phyloP scores from a whole-genome alignment of 2,797 vertebrate genomes.

The Oryzias dopingdopingensis region DNA sequence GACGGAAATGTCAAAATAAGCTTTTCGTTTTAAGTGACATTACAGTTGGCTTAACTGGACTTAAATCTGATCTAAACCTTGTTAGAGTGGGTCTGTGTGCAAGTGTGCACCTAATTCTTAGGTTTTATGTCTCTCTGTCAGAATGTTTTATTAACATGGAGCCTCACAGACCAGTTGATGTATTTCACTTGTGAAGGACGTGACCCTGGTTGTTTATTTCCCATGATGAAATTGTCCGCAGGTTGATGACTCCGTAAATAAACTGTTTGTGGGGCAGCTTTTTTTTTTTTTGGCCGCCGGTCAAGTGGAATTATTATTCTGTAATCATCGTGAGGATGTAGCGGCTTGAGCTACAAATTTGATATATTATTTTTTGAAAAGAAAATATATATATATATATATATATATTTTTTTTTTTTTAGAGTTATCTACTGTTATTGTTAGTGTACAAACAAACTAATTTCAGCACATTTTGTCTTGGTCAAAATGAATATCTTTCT shows the following conservation, averaged over 20 bases:
- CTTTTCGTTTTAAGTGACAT: slow-evolving; percentile 11
- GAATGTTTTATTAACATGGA: slow-evolving; percentile 73
- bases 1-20: slow-evolving; percentile 31
- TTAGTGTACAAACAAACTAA: too few species aligned
- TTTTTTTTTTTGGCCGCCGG: slow-evolving; percentile 40
- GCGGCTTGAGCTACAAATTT: slow-evolving; percentile 13
- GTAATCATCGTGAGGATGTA: slow-evolving; percentile 46
- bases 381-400: too few species aligned
- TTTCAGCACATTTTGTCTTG: too few species aligned
- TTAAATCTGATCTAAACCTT: slow-evolving; percentile 35
- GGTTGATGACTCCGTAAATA: slow-evolving; percentile 86
- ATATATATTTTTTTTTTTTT: too few species aligned
- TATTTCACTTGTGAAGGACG: slow-evolving; percentile 87
- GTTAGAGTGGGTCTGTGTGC: slow-evolving; percentile 28
- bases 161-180: slow-evolving; percentile 67
- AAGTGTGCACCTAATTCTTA: slow-evolving; percentile 54
- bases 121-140: slow-evolving; percentile 75
- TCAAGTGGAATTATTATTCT: slow-evolving; percentile 61
- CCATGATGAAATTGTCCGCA: slow-evolving; percentile 84
- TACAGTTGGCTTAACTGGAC: slow-evolving; percentile 15
- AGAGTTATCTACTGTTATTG: too few species aligned
- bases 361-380: too few species aligned
- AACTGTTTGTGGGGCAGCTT: slow-evolving; percentile 68
- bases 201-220: slow-evolving; percentile 84
- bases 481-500: too few species aligned